phyloP scores from a whole-genome alignment of 2,888 invertebrate genomes.

The Ashinkailepas kermadecensis region DNA sequence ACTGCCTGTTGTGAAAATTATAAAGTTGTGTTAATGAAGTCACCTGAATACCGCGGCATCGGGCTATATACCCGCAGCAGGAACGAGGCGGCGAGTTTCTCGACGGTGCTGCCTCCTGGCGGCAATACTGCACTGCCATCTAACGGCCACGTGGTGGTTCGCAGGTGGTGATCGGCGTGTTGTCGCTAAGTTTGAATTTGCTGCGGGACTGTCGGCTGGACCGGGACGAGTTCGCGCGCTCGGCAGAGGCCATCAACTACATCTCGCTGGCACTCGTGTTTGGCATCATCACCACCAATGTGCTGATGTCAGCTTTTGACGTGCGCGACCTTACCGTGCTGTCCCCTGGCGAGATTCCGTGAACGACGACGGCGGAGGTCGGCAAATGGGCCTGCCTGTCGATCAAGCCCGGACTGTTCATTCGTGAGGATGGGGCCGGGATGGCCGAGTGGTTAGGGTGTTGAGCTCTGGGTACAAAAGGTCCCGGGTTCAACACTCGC shows the following conservation, averaged over 20 bases:
- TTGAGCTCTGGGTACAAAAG: too few species aligned
- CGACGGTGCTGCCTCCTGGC: not conserved
- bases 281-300: constrained; percentile 69
- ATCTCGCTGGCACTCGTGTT: constrained; percentile 70
- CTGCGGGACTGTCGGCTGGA: constrained; percentile 78
- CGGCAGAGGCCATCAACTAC: constrained; percentile 71
- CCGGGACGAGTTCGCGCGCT: constrained; percentile 60
- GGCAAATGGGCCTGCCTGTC: too few species aligned
- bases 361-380: too few species aligned
- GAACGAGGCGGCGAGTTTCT: too few species aligned
- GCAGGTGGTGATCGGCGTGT: constrained; percentile 70
- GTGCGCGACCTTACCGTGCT: constrained; percentile 56
- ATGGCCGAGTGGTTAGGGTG: too few species aligned
- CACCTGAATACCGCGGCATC: too few species aligned
- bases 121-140: not conserved
- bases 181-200: constrained; percentile 55
- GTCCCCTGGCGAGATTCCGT: not conserved
- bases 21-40: too few species aligned
- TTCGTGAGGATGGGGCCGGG: too few species aligned
- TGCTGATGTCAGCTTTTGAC: constrained; percentile 75
- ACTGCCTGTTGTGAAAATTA: too few species aligned
- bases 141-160: constrained; percentile 32
- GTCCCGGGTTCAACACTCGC: too few species aligned
- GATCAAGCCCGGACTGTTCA: too few species aligned
- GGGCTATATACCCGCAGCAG: too few species aligned